Evolutionary conservation across 2,888 invertebrate genomes (phyloP), one percentile per base, ranked within the genome.

Genomic region (Orthosia gracilis): DNA sequence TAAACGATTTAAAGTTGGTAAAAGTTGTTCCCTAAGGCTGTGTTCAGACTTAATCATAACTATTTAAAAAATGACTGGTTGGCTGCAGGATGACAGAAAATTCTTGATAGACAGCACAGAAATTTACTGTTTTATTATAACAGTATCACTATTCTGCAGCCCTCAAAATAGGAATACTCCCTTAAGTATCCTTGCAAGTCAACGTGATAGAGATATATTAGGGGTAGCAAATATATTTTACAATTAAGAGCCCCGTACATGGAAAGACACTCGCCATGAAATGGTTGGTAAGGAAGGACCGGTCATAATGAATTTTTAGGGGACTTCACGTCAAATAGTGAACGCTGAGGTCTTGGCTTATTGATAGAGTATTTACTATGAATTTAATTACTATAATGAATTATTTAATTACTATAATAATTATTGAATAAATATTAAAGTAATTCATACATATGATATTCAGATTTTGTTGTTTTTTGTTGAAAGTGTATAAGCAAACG

Each of bases 201-300:
- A 52, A 17, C 15, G 18, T 69, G 72, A 89, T 87, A 84, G 84
- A 84, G 83, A 90, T 85, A 87, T 87, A 91, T 88, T 50, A 73
- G 65, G 69, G 71, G 54, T 45, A 69, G 70, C 73, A 52, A 63
- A 66, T 86, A 88, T 91, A 90, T 91, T 90, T 91, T 89, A 89
- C 91, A 89, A 89, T 91, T 76, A 88, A 83, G 73, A 50, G 57
- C 58, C 47, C 40, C 40, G 40, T 7, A 92, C 92, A 91, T 69
- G 91, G 69, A 89, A 91, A 91, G 82, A 78, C 91, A 88, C 91
- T 90, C 69, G 40, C 71, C 68, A 69, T 73, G 72, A 83, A 82
- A 84, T 66, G 69, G 79, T 64, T 61, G 47, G 68, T 71, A 65
- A 78, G 55, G 40, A 40, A 7, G 40, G 17, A 52, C n/a, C 21